Evolutionary conservation across 2,888 invertebrate genomes (phyloP).

Genomic region (Deilephila elpenor): DNA sequence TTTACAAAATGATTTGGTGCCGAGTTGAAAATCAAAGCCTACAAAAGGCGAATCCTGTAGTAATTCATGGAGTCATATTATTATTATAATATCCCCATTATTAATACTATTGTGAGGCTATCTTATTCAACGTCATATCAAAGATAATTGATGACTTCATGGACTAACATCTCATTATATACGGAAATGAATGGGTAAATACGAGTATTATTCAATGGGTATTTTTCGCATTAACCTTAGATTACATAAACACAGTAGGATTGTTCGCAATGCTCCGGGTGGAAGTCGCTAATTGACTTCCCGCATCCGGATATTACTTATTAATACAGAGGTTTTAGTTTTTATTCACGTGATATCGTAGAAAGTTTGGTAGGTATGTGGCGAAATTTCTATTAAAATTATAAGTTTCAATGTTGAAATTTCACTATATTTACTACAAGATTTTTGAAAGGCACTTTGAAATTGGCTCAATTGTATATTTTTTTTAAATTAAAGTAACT

Average conservation of each 20-base stretch:
- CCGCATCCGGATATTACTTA: neutral
- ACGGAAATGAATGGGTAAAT: constrained; percentile 55
- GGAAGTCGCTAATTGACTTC: neutral
- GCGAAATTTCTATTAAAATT: too few relatives aligned
- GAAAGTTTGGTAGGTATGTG: too few relatives aligned
- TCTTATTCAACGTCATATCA: neutral
- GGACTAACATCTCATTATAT: constrained; percentile 35
- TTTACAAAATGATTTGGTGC: too few relatives aligned
- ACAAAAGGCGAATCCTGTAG: neutral
- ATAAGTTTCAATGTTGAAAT: too few relatives aligned
- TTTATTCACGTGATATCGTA: too few relatives aligned
- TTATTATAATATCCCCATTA: neutral
- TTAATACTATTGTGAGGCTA: neutral
- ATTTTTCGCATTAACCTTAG: constrained; percentile 5
- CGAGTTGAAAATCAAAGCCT: too few relatives aligned
- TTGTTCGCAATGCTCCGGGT: neutral
- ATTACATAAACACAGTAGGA: neutral
- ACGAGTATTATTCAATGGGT: constrained; percentile 44
- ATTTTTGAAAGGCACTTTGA: too few relatives aligned
- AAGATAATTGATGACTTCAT: constrained; percentile 27
- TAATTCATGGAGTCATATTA: neutral
- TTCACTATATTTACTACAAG: too few relatives aligned
- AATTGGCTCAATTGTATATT: too few relatives aligned
- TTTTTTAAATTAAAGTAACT: too few relatives aligned
- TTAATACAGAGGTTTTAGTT: neutral